Evolutionary conservation across 2,888 invertebrate species (phyloP).

Genomic region (Liopterus haemorrhoidalis): DNA sequence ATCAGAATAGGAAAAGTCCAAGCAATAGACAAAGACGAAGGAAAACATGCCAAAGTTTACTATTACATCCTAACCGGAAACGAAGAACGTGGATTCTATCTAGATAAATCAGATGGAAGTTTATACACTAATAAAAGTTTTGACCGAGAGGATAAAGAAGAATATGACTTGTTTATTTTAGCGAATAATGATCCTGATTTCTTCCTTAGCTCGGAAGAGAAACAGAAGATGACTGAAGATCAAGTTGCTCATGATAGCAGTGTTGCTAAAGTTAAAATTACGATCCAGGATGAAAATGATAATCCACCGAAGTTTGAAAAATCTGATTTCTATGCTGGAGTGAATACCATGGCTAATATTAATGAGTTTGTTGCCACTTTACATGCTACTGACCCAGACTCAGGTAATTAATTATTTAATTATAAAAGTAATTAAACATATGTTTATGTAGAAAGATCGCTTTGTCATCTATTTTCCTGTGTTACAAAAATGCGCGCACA

Average conservation of each 20-base stretch:
- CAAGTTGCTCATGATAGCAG: slow-evolving; percentile 54
- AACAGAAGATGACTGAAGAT: slow-evolving; percentile 45
- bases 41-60: slow-evolving; percentile 74
- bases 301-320: slow-evolving; percentile 71
- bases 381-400: slow-evolving; percentile 75
- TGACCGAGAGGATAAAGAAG: slow-evolving; percentile 72
- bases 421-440: too few species aligned
- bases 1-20: slow-evolving; percentile 65
- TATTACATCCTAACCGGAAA: slow-evolving; percentile 78
- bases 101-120: slow-evolving; percentile 75
- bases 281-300: slow-evolving; percentile 77
- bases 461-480: too few species aligned
- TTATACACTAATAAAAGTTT: slow-evolving; percentile 73
- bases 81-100: slow-evolving; percentile 66
- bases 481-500: too few species aligned
- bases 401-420: too few species aligned
- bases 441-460: too few species aligned
- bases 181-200: slow-evolving; percentile 80
- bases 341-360: slow-evolving; percentile 70
- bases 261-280: slow-evolving; percentile 65
- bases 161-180: slow-evolving; percentile 70
- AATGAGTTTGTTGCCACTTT: slow-evolving; percentile 71
- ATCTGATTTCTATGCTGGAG: slow-evolving; percentile 60
- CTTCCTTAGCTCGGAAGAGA: slow-evolving; percentile 52
- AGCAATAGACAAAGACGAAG: slow-evolving; percentile 71